phyloP scores from a whole-genome alignment of 92 coral and sea anemone species.

The Ricordea florida region DNA sequence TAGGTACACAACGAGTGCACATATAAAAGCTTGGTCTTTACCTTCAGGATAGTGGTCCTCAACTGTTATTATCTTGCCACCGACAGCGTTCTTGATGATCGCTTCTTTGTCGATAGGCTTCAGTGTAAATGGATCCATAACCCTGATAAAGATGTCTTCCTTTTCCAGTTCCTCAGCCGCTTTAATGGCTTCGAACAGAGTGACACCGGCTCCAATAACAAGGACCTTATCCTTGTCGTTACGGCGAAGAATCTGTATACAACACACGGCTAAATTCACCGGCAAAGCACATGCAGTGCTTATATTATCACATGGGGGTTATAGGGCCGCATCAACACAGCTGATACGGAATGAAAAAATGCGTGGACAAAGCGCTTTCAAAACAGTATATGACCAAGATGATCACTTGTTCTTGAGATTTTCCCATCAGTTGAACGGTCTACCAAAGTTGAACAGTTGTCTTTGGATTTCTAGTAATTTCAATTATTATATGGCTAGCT shows the following conservation, averaged over 20 bases:
- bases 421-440: too few species aligned
- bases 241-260: conserved; percentile 75
- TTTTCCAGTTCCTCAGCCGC: conserved; percentile 83
- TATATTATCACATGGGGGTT: too few species aligned
- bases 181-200: conserved; percentile 80
- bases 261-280: too few species aligned
- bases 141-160: conserved; percentile 61
- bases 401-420: too few species aligned
- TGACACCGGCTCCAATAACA: conserved; percentile 90
- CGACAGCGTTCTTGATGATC: conserved; percentile 75
- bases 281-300: too few species aligned
- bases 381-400: too few species aligned
- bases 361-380: too few species aligned
- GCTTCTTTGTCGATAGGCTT: conserved; percentile 86
- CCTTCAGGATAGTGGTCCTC: conserved; percentile 98
- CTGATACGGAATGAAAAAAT: too few species aligned
- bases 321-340: too few species aligned
- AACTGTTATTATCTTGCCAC: conserved; percentile 83
- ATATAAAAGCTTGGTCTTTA: background rate
- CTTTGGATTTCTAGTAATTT: too few species aligned
- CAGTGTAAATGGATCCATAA: conserved; percentile 91
- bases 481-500: too few species aligned
- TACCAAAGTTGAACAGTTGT: too few species aligned
- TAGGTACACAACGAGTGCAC: background rate
- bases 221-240: conserved; percentile 62